phyloP scores from a whole-genome alignment of 2,797 vertebrate genomes.

The Darevskia nairensis region DNA sequence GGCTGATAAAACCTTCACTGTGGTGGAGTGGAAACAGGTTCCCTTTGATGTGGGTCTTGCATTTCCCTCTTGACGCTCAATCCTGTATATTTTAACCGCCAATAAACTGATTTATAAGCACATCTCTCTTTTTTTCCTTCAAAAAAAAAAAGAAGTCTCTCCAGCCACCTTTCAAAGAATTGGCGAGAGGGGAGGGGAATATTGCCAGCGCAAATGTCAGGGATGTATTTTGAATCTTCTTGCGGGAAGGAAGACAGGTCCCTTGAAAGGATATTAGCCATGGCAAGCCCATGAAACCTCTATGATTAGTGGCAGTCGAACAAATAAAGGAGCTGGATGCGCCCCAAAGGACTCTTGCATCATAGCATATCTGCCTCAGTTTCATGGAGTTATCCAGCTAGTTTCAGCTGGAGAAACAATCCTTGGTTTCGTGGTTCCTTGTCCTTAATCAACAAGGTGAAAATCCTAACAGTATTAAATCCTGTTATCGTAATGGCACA shows the following conservation, averaged over 20 bases:
- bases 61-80: slow-evolving; percentile 48
- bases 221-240: slow-evolving; percentile 29
- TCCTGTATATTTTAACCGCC: slow-evolving; percentile 61
- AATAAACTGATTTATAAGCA: slow-evolving; percentile 74
- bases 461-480: too few species aligned
- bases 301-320: not conserved
- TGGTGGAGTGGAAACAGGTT: slow-evolving; percentile 57
- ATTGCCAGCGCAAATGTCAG: slow-evolving; percentile 36
- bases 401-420: too few species aligned
- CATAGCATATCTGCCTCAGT: not conserved
- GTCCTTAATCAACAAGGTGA: too few species aligned
- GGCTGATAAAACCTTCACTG: slow-evolving; percentile 70
- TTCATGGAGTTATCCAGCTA: not conserved
- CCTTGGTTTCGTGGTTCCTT: too few species aligned
- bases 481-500: too few species aligned
- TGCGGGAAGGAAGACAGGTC: not conserved
- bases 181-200: slow-evolving; percentile 30
- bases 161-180: slow-evolving; percentile 50
- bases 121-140: not conserved
- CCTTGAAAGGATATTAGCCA: not conserved
- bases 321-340: not conserved
- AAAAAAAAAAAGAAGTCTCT: slow-evolving; percentile 40
- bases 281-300: not conserved
- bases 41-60: slow-evolving; percentile 67
- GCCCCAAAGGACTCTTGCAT: not conserved